These are phyloP conservation scores for Zapornia atra DNA, from an alignment of 2,113 vertebrate species.

Conservation along the genomic window DNA sequence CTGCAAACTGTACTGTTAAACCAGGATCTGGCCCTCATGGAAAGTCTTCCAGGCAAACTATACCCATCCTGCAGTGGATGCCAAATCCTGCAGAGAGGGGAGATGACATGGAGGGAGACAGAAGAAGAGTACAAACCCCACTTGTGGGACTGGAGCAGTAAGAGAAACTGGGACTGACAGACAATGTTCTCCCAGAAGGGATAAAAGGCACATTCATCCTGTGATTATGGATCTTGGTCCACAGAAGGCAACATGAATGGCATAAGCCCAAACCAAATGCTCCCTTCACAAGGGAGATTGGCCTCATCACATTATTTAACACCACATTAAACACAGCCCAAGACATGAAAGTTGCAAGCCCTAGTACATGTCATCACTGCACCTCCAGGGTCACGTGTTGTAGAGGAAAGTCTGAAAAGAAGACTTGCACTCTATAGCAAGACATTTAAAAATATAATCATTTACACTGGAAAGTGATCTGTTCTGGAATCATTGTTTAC, in stretches of 20 bases:
- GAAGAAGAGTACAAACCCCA: neutral
- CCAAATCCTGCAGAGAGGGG: neutral
- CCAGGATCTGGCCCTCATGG: neutral
- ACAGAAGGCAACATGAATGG: neutral
- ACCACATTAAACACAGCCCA: neutral
- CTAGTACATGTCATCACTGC: neutral
- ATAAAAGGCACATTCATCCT: neutral
- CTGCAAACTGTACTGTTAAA: neutral
- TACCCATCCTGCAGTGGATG: neutral
- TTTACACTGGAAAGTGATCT: neutral
- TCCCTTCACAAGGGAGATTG: neutral
- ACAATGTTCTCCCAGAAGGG: neutral
- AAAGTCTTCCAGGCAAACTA: neutral
- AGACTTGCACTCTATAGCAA: neutral
- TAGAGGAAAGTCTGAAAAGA: neutral
- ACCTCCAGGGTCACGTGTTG: fast-evolving
- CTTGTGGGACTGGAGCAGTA: neutral
- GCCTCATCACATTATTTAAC: neutral
- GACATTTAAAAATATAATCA: neutral
- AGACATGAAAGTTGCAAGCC: neutral
- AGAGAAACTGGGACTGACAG: neutral
- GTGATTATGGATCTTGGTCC: neutral
- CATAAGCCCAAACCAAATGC: neutral
- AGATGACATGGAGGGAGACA: neutral
- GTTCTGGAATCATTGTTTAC: neutral